Percentiles rank a stretch among this genome's conserved stretches.
Conservation (phyloP, 2,888 invertebrate species). For the Machimus atricapillus region DNA sequence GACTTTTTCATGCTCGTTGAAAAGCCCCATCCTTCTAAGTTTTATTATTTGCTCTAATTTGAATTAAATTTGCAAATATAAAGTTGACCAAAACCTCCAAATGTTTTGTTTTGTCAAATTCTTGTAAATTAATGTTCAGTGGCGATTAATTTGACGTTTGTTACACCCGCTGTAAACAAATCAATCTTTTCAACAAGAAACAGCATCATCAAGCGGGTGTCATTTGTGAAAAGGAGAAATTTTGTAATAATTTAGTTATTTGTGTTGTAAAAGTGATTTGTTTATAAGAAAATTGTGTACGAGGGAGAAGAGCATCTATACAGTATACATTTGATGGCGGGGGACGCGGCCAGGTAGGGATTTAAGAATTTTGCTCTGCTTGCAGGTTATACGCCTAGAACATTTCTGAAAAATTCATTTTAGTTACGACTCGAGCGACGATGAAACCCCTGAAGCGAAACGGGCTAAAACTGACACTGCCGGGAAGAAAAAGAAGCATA, state of each 20-base stretch:
- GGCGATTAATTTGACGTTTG: not conserved
- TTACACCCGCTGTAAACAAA: not conserved
- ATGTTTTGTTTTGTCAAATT: not conserved
- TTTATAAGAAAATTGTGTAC: not conserved
- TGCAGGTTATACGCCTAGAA: not conserved
- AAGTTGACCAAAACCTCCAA: not conserved
- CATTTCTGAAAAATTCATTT: slow-evolving; percentile 31
- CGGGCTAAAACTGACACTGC: slow-evolving; percentile 51
- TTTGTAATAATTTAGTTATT: not conserved
- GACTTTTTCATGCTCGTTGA: not conserved
- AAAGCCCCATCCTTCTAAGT: not conserved
- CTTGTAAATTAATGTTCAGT: not conserved
- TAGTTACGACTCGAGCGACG: slow-evolving; percentile 55
- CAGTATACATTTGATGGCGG: slow-evolving; percentile 46
- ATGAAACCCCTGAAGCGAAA: slow-evolving; percentile 53
- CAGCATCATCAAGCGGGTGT: slow-evolving; percentile 10
- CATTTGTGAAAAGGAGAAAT: not conserved
- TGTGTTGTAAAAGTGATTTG: not conserved
- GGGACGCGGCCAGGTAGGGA: slow-evolving; percentile 47
- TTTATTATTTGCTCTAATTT: not conserved
- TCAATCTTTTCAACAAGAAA: not conserved
- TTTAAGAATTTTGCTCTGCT: not conserved
- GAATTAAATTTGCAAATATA: not conserved
- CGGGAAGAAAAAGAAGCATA: slow-evolving; percentile 66
- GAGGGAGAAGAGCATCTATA: not conserved